Evolutionary conservation across 2,113 vertebrate species (phyloP).

Genomic region (Solenodon paradoxus): DNA sequence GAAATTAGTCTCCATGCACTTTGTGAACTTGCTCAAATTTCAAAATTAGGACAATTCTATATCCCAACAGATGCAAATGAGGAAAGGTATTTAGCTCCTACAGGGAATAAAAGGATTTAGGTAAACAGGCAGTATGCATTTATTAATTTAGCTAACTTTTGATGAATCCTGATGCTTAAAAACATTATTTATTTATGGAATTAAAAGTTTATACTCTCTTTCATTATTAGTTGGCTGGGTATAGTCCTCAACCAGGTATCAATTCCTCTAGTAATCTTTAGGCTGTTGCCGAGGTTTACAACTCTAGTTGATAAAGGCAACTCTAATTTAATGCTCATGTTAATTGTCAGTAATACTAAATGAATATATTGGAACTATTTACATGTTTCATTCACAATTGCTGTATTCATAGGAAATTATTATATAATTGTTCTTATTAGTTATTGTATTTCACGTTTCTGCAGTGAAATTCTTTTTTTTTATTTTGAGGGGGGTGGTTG

Average conservation of each 20-base stretch:
- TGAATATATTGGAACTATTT: constrained; percentile 71
- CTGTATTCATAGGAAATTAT: constrained; percentile 52
- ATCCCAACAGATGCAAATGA: background rate
- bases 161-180: constrained; percentile 46
- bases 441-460: constrained; percentile 62
- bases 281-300: background rate
- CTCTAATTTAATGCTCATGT: constrained; percentile 63
- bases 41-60: background rate
- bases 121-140: constrained; percentile 40
- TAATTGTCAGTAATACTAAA: constrained; percentile 73
- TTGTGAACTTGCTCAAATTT: background rate
- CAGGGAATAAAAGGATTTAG: constrained; percentile 32
- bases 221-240: constrained; percentile 49
- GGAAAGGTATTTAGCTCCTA: background rate
- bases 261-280: constrained; percentile 24
- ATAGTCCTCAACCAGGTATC: constrained; percentile 25
- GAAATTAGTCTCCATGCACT: background rate
- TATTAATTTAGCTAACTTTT: constrained; percentile 68
- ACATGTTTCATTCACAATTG: constrained; percentile 66
- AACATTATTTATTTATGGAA: constrained; percentile 55
- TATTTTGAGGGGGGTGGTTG: too few species aligned
- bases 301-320: constrained; percentile 62
- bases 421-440: constrained; percentile 70
- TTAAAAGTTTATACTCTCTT: constrained; percentile 54
- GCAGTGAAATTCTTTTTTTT: constrained; percentile 9